Percentiles rank a stretch among this genome's conserved stretches.
These are phyloP conservation scores for Barnardius zonarius DNA, from an alignment of 2,113 vertebrate species.

Conservation along the genomic window DNA sequence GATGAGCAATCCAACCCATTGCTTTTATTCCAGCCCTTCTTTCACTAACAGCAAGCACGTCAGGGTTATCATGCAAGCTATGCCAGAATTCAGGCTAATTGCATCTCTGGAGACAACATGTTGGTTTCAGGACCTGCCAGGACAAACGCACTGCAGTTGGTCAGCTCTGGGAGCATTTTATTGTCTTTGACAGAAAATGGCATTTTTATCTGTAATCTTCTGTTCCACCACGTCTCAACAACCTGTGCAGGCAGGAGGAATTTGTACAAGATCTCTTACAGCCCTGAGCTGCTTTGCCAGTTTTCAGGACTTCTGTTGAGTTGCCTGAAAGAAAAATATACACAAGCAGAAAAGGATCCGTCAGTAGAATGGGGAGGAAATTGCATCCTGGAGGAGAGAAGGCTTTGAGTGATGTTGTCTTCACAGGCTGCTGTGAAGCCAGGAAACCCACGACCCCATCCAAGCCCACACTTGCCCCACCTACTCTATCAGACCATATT, in stretches of 20 bases:
- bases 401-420: slow-evolving; percentile 29
- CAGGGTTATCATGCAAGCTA: background rate
- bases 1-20: background rate
- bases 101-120: background rate
- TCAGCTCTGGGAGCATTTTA: slow-evolving; percentile 3
- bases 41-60: background rate
- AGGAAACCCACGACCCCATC: background rate
- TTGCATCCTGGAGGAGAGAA: background rate
- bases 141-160: background rate
- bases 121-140: background rate
- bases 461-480: background rate
- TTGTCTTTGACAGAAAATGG: slow-evolving; percentile 17
- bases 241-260: slow-evolving; percentile 16
- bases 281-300: slow-evolving; percentile 19
- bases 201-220: slow-evolving; percentile 24
- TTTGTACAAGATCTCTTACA: slow-evolving; percentile 16
- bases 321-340: slow-evolving; percentile 52
- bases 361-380: slow-evolving; percentile 3
- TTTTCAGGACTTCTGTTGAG: slow-evolving; percentile 32
- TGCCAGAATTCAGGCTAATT: background rate
- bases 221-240: slow-evolving; percentile 23
- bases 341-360: background rate
- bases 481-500: background rate
- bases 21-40: background rate
- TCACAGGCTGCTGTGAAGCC: background rate